phyloP scores from a whole-genome alignment of 2,888 invertebrate genomes.

The Axea sp. region DNA sequence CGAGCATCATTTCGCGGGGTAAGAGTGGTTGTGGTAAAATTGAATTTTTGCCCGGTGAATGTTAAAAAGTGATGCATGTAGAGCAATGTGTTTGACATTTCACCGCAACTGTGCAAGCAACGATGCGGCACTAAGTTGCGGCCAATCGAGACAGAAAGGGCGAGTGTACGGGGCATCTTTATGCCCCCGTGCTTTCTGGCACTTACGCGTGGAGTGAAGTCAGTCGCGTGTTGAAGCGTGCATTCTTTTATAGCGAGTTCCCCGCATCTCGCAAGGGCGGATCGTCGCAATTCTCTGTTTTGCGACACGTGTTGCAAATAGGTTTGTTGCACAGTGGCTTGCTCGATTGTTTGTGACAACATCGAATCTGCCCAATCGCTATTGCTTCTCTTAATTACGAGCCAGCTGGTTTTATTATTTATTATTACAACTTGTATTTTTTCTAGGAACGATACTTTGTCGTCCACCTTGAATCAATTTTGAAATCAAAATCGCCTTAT shows the following conservation, averaged over 20 bases:
- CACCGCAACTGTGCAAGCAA: constrained; percentile 70
- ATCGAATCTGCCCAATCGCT: constrained; percentile 43
- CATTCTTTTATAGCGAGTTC: constrained; percentile 61
- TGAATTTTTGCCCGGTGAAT: constrained; percentile 16
- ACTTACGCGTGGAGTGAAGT: constrained; percentile 55
- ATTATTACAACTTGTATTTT: no score
- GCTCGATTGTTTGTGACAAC: constrained; percentile 67
- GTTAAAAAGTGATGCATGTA: constrained; percentile 31
- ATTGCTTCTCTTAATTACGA: constrained; percentile 47
- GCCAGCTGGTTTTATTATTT: not conserved
- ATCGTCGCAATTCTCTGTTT: constrained; percentile 69
- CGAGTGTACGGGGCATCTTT: constrained; percentile 56
- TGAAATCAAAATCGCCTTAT: no score
- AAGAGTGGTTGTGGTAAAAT: constrained; percentile 1
- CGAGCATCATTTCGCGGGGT: not conserved
- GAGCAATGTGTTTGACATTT: constrained; percentile 74
- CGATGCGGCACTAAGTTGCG: constrained; percentile 75
- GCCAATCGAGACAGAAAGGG: constrained; percentile 70
- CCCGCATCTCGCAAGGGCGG: constrained; percentile 61
- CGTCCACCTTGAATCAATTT: no score
- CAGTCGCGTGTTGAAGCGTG: constrained; percentile 67
- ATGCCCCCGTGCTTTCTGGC: constrained; percentile 55
- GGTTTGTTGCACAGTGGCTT: constrained; percentile 73
- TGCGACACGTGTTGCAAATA: constrained; percentile 76
- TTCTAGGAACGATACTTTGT: no score